Percentiles rank a stretch among this genome's conserved stretches.
phyloP scores from a whole-genome alignment of 2,113 vertebrate species.

The Sarotherodon lohbergeri region DNA sequence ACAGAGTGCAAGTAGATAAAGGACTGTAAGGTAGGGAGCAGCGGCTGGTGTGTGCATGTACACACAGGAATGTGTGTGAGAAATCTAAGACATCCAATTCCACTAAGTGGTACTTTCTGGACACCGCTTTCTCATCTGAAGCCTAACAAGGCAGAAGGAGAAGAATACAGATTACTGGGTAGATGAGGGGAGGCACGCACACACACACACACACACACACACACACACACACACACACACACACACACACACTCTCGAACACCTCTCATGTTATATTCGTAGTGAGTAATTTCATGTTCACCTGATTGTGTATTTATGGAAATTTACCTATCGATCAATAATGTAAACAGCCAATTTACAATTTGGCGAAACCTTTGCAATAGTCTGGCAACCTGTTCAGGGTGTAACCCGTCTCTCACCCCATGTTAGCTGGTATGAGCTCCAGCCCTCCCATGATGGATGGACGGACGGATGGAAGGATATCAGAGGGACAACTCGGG shows the following conservation, averaged over 20 bases:
- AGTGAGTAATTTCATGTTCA: neutral
- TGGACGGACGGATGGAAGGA: neutral
- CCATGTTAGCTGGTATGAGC: neutral
- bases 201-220: neutral
- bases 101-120: conserved; percentile 59
- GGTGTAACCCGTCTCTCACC: neutral
- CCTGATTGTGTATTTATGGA: neutral
- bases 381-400: neutral
- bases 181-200: neutral
- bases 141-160: conserved; percentile 35
- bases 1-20: neutral
- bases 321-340: neutral
- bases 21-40: neutral
- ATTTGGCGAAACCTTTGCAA: neutral
- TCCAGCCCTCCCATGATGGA: neutral
- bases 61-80: neutral
- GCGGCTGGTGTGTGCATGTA: neutral
- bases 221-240: neutral
- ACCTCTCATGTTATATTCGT: neutral
- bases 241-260: neutral
- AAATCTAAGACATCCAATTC: conserved; percentile 60
- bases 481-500: neutral
- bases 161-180: conserved; percentile 41
- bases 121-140: conserved; percentile 45
- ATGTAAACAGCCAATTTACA: neutral